Evolutionary conservation across 2,888 invertebrate genomes (phyloP), one percentile per base, ranked within the genome.

Genomic region (Mythimna albipuncta): DNA sequence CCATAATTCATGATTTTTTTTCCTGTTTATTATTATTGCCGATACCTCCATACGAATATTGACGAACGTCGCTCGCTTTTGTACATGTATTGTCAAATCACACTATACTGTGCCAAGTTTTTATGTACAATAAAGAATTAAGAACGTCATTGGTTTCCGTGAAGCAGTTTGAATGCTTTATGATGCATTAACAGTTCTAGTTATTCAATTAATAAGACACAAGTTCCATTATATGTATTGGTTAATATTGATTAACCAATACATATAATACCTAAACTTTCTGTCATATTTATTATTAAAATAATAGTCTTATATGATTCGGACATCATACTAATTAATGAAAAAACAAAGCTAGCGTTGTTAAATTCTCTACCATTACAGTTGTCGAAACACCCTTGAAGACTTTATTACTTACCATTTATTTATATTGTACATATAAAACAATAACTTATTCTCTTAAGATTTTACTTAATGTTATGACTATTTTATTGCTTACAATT

Each of bases 381-480:
- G 3, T 19, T 16, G 6, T 1, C 7, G 6, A 16, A 26, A 64
- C 26, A n/a, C 19, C 2, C 4, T 13, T 35, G 44, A 44, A 26
- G 4, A 0, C n/a, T 41, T 47, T 13, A 41, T 41, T 41, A 41
- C 11, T 0, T 11, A 11, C 10, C 10, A 41, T 41, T 41, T 41
- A 11, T 41, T 10, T 41, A 10, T 41, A 41, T 41, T 41, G 2
- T 1, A 6, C 6, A 21, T 19, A 13, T 32, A 21, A 38, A 38
- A 81, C 54, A 80, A 54, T 69, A 72, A 68, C 50, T 47, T 59
- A 61, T 38, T 73, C 11, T 32, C 21, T 64, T 62, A 38, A 26
- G 50, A 19, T 58, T 38, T 67, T 13, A 72, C 59, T 64, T 61
- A 61, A 44, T 67, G 59, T 77, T 44, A 66, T 41, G 19, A 55